Percentiles rank a stretch among this genome's conserved stretches.
These are phyloP conservation scores for Drosophila gunungcola DNA, from an alignment of 1,140 invertebrate genomes.

Conservation along the genomic window DNA sequence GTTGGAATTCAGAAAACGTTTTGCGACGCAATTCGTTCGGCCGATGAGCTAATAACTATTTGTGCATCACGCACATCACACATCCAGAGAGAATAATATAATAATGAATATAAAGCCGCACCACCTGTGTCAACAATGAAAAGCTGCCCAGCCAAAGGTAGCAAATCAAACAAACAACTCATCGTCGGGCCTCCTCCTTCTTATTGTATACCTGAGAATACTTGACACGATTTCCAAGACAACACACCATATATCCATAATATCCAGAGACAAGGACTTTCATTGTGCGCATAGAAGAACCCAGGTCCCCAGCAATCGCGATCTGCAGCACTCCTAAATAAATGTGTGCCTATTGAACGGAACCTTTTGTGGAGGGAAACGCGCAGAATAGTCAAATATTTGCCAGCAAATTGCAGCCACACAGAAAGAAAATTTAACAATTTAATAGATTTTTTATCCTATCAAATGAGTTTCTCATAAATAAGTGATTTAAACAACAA, in stretches of 20 bases:
- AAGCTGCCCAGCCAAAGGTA: conserved; percentile 48
- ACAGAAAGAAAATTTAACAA: not conserved
- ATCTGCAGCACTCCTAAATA: conserved; percentile 30
- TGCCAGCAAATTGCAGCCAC: conserved; percentile 17
- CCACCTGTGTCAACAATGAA: conserved; percentile 81
- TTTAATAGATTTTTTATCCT: not conserved
- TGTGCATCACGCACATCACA: conserved; percentile 54
- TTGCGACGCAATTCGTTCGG: conserved; percentile 51
- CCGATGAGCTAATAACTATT: conserved; percentile 66
- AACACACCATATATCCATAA: conserved; percentile 2
- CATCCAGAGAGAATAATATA: conserved; percentile 12
- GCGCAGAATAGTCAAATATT: conserved; percentile 63
- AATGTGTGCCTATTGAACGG: conserved; percentile 53
- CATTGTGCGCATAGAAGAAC: conserved; percentile 57
- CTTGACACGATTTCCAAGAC: conserved; percentile 73
- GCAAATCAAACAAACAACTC: conserved; percentile 65
- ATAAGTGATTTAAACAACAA: too few relatives aligned
- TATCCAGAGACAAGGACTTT: conserved; percentile 64
- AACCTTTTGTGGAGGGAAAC: conserved; percentile 47
- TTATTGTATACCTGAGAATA: conserved; percentile 65
- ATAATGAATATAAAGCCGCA: conserved; percentile 23
- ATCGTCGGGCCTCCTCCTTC: conserved; percentile 18
- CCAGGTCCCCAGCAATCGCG: conserved; percentile 5
- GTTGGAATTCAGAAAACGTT: conserved; percentile 44
- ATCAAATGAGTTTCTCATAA: too few relatives aligned